Base-by-base conservation (phyloP, 2,113 vertebrate genomes). In the Scatophagus argus region DNA sequence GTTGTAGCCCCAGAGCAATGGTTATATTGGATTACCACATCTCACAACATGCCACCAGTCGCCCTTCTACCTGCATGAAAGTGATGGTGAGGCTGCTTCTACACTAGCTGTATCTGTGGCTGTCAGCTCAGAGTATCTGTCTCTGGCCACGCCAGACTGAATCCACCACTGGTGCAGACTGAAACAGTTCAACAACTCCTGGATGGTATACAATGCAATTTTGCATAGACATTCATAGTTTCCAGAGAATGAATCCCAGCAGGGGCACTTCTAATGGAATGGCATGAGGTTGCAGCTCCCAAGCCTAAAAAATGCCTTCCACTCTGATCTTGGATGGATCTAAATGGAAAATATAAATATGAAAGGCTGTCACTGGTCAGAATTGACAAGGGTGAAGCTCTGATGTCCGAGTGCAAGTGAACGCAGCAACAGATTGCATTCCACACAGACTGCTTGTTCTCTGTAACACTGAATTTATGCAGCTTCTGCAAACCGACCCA, bases 1-100 rank as follows among this genome's bases (percentile, higher is more conserved):
- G 80, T 71, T 77, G 44, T 56, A 44, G 36, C 38, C 77, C 71
- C 56, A 49, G 14, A 80, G 83, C 81, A 6, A 51, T 43, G 63
- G 29, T 77, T 68, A 14, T 77, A 79, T 67, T 68, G 23, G 47
- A 56, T 85, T 60, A 51, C 31, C 21, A 54, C 29, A 55, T 75
- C 60, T 61, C 8, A 13, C 51, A 66, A 65, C 54, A 58, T 31
- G 63, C 0, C 1, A 27, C 31, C 52, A 17, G 59, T 66, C 69
- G 49, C 59, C 21, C n/a, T 41, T 54, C 29, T 41, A 62, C 49
- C 59, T 44, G 76, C 32, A 56, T 14, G 56, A n/a, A 60, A 73
- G 34, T 16, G 46, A 66, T 19, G 41, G n/a, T 3, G 23, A 63
- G 3, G 61, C 67, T 47, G 56, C 52, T 62, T 27, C 62, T 11